These are phyloP conservation scores for Megaustenia siamemsis DNA, from an alignment of 2,888 invertebrate species.

Conservation along the genomic window DNA sequence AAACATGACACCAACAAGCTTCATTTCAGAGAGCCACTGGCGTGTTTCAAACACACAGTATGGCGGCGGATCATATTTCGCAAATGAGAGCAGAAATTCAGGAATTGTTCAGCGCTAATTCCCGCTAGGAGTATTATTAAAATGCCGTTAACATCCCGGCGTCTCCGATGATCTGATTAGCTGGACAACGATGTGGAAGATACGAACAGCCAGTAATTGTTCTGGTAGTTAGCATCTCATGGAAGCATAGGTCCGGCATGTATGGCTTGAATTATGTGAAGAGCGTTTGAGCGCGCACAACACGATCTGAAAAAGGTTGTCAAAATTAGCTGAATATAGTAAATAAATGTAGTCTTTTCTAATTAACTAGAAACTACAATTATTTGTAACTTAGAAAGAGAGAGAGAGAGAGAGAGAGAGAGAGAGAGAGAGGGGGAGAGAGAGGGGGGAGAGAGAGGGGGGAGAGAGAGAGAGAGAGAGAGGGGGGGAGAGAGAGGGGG, in stretches of 20 bases:
- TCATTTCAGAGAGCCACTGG: too few species aligned
- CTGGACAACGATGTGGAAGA: conserved; percentile 9
- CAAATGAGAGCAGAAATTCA: neutral
- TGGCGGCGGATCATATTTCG: neutral
- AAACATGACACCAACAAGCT: too few species aligned
- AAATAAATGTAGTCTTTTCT: too few species aligned
- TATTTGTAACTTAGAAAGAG: too few species aligned
- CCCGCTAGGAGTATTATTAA: neutral
- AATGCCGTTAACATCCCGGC: neutral
- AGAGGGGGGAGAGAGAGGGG: too few species aligned
- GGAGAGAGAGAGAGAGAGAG: too few species aligned
- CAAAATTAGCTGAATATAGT: too few species aligned
- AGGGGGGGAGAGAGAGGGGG: too few species aligned
- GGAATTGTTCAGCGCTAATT: neutral
- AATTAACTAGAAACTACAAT: too few species aligned
- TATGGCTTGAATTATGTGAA: neutral
- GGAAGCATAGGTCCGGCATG: neutral
- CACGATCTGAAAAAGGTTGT: neutral
- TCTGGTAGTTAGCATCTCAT: neutral
- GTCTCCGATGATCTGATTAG: conserved; percentile 3
- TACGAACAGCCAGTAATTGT: neutral
- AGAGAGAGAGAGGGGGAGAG: too few species aligned
- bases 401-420: too few species aligned
- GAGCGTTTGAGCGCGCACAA: neutral
- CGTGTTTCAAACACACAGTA: neutral